Conservation (phyloP, 2,113 vertebrate species). For the Nycticryphes semicollaris region DNA sequence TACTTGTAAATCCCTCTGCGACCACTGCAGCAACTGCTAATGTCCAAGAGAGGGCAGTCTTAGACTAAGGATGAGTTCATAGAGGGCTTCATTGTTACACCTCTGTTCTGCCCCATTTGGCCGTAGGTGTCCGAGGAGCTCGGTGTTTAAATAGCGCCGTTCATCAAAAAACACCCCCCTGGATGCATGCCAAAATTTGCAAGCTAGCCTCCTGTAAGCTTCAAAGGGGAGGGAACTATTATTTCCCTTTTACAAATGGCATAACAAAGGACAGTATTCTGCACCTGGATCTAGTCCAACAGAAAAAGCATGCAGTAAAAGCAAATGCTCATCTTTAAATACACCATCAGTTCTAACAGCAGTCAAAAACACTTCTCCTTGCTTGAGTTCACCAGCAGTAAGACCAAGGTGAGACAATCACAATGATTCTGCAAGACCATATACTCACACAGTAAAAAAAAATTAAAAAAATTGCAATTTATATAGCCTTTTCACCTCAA, state of each 20-base stretch:
- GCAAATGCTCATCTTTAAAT: not conserved
- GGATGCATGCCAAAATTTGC: not conserved
- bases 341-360: not conserved
- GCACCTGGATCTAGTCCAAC: not conserved
- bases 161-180: not conserved
- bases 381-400: not conserved
- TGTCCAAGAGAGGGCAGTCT: constrained; percentile 54
- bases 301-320: not conserved
- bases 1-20: not conserved
- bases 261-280: not conserved
- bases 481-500: not conserved
- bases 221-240: not conserved
- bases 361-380: not conserved
- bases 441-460: not conserved
- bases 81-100: not conserved
- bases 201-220: not conserved
- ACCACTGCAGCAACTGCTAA: not conserved
- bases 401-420: not conserved
- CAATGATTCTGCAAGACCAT: not conserved
- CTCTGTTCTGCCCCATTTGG: not conserved
- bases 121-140: accelerated
- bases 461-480: not conserved
- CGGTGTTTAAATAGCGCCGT: not conserved
- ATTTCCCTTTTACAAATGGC: not conserved
- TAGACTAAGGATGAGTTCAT: not conserved